phyloP scores from a whole-genome alignment of 2,888 invertebrate genomes.

The Conomelus anceps region DNA sequence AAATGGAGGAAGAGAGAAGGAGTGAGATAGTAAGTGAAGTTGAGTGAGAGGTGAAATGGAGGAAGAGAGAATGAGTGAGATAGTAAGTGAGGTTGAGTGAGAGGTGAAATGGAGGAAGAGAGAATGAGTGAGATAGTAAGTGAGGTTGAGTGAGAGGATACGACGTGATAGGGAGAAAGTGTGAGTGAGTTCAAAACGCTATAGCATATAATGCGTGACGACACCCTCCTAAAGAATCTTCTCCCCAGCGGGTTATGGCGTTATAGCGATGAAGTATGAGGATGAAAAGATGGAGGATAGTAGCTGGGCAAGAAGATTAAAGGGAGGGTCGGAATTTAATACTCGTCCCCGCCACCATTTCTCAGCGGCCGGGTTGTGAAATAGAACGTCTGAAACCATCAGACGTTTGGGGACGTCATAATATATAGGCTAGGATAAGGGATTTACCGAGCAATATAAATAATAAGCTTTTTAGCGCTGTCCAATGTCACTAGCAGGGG shows the following conservation, averaged over 20 bases:
- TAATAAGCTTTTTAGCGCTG: neutral
- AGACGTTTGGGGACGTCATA: neutral
- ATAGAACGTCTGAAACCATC: neutral
- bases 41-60: no score
- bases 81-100: no score
- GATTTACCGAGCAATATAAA: neutral
- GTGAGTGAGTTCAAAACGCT: neutral
- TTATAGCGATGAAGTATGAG: neutral
- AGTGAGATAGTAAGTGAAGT: neutral
- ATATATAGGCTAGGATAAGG: neutral
- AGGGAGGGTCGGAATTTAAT: neutral
- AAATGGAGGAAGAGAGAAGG: no score
- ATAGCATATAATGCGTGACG: neutral
- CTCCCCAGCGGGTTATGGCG: neutral
- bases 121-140: neutral
- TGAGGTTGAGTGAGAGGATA: neutral
- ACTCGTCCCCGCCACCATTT: neutral
- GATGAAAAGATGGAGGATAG: neutral
- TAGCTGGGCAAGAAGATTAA: neutral
- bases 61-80: no score
- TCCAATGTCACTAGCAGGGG: neutral
- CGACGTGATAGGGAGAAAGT: neutral
- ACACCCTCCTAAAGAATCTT: neutral
- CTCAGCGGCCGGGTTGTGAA: no score
- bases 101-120: neutral